Evolutionary conservation across 2,888 invertebrate species (phyloP).

Genomic region (Apomyelois bistriatella): DNA sequence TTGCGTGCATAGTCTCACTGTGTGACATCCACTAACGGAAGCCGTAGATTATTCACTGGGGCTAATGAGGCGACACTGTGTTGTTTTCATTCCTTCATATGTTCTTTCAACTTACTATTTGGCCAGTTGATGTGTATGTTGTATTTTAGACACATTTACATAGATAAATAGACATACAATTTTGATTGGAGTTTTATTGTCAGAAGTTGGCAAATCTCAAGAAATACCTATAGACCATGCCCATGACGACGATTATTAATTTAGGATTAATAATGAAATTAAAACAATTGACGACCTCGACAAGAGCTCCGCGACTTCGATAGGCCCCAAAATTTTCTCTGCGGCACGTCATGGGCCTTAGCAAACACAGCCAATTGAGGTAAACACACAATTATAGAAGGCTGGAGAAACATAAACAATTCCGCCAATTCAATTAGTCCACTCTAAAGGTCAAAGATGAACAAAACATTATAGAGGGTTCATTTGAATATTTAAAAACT

Average conservation of each 20-base stretch:
- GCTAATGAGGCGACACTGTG: conserved; percentile 35
- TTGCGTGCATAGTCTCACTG: not conserved
- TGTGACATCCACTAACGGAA: conserved; percentile 8
- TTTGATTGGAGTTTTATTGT: not conserved
- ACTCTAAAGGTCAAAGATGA: conserved; percentile 6
- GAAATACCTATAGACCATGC: not conserved
- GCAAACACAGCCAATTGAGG: conserved; percentile 33
- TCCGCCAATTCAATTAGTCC: conserved; percentile 1
- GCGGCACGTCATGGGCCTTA: conserved; percentile 55
- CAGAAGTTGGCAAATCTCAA: not conserved
- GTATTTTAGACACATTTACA: no score
- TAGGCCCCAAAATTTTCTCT: conserved; percentile 56
- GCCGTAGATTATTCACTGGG: conserved; percentile 34
- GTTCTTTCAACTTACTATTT: conserved; percentile 7
- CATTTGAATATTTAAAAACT: not conserved
- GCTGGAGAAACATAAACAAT: conserved; percentile 6
- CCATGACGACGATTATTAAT: conserved; percentile 40
- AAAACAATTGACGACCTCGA: conserved; percentile 35
- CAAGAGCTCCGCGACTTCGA: conserved; percentile 31
- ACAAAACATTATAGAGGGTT: not conserved
- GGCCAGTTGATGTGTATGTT: no score
- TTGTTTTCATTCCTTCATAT: conserved; percentile 11
- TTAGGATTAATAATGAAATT: conserved; percentile 39
- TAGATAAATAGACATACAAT: no score
- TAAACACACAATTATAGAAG: conserved; percentile 16